Evolutionary conservation across 2,113 vertebrate genomes (phyloP).

Genomic region (Saccopteryx bilineata): DNA sequence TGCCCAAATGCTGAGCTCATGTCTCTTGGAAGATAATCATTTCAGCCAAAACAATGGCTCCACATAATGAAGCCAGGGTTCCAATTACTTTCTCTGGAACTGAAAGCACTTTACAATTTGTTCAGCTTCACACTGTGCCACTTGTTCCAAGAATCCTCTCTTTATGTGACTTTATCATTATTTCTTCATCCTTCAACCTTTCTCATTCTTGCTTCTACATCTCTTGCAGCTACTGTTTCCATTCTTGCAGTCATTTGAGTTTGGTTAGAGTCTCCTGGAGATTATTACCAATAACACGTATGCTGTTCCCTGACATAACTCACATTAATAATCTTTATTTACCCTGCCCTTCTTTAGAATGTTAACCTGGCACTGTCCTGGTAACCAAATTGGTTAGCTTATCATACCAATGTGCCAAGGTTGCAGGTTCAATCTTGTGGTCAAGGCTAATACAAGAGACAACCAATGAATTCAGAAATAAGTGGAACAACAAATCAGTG

Average conservation of each 20-base stretch:
- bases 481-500: too few relatives aligned
- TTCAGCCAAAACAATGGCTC: not conserved
- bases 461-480: too few relatives aligned
- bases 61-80: not conserved
- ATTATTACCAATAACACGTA: not conserved
- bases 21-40: not conserved
- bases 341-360: accelerated
- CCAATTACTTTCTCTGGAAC: not conserved
- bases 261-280: not conserved
- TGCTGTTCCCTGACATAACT: not conserved
- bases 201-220: not conserved
- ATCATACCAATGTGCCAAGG: too few relatives aligned
- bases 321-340: too few relatives aligned
- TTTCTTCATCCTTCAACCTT: too few relatives aligned
- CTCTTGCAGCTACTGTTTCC: not conserved
- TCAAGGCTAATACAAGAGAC: too few relatives aligned
- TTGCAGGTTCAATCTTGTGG: too few relatives aligned
- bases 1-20: not conserved
- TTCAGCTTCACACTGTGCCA: not conserved
- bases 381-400: too few relatives aligned
- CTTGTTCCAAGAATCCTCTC: not conserved
- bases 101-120: not conserved
- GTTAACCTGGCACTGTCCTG: too few relatives aligned
- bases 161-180: not conserved
- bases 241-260: not conserved